phyloP scores from a whole-genome alignment of 2,113 vertebrate genomes.

The Bufo bufo region DNA sequence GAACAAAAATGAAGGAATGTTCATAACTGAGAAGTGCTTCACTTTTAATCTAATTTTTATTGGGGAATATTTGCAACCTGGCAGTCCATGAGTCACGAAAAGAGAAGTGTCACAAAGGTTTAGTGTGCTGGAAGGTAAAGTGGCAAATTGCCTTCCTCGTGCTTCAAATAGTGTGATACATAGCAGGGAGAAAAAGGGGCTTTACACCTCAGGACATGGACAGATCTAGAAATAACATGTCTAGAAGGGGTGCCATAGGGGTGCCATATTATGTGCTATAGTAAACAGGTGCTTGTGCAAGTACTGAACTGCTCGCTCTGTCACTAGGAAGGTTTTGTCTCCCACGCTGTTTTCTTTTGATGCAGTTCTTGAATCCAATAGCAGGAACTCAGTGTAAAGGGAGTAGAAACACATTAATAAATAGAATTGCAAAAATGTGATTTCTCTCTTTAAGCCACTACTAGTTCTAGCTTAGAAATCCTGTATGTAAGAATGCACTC shows the following conservation, averaged over 20 bases:
- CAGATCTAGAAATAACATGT: background rate
- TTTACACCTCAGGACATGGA: background rate
- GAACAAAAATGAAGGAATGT: background rate
- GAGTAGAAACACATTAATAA: too few species aligned
- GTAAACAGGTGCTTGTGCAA: background rate
- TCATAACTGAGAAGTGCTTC: background rate
- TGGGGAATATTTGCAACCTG: too few species aligned
- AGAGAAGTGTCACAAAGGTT: background rate
- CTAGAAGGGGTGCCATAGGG: background rate
- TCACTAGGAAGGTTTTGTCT: background rate
- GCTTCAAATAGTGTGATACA: background rate
- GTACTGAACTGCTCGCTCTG: too few species aligned
- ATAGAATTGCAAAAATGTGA: too few species aligned
- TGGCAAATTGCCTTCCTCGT: constrained; percentile 1
- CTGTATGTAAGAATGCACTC: too few species aligned
- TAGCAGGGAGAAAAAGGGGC: background rate
- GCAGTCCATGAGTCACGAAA: too few species aligned
- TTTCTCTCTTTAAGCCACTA: too few species aligned
- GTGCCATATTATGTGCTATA: background rate
- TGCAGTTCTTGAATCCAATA: too few species aligned
- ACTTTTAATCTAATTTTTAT: too few species aligned
- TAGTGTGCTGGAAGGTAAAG: background rate
- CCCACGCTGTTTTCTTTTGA: too few species aligned
- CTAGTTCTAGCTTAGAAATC: too few species aligned
- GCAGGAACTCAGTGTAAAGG: too few species aligned